Evolutionary conservation across 1,140 invertebrate species (phyloP), one percentile per base, ranked within the genome.

Genomic region (Anastrepha obliqua): DNA sequence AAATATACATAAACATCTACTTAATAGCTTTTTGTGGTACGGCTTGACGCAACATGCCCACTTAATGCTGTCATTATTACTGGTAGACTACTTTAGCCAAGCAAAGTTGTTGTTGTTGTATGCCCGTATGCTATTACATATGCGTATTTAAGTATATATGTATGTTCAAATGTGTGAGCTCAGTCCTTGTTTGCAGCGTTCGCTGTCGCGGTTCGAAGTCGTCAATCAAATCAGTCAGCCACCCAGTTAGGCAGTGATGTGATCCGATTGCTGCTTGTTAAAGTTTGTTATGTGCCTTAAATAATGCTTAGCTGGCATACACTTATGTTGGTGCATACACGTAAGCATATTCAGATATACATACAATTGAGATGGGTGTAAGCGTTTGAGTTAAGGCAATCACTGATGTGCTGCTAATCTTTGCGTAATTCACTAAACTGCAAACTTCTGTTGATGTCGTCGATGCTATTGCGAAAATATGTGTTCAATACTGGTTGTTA

Each of bases 351-450:
- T 8, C 9, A 9, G 13, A n/a, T 13, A 15, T 17, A 17, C 60
- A n/a, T 17, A 62, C n/a, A 62, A 0, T 29, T 29, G 29, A 29
- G 29, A 29, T 17, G 60, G 9, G n/a, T 15, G 13, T 17, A 5
- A 1, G 60, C 5, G 15, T 62, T 15, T 9, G 15, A 17, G 60
- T 17, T 62, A 17, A n/a, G 47, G 74, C 74, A 81, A 55, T 58
- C 74, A 58, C 6, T 55, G 74, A 81, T 81, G 74, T 58, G 74
- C 74, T 81, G 55, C 74, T 81, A 81, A 58, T 58, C 74, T 81
- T 29, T 81, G 74, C 17, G 74, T 81, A 81, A 81, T 81, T 81
- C 74, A 51, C 47, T 81, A 81, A 81, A 55, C 74, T 51, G 44
- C 74, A 81, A 81, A 81, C 74, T 81, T 81, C 47, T 47, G 67